Evolutionary conservation across 1,140 invertebrate genomes (phyloP).

Genomic region (Antheraea pernyi): DNA sequence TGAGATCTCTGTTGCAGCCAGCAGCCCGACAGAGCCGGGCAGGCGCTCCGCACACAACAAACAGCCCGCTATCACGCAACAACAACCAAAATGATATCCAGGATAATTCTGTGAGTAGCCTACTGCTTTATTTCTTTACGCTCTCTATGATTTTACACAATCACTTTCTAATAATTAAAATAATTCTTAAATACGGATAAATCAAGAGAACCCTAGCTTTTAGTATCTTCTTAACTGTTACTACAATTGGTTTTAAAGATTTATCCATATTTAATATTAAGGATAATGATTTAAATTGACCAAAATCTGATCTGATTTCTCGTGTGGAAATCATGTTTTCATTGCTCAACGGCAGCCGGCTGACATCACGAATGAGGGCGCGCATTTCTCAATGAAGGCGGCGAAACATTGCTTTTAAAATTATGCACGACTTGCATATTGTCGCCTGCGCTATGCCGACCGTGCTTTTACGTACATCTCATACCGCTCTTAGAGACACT

Average conservation of each 20-base stretch:
- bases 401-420: conserved; percentile 71
- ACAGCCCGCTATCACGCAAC: conserved; percentile 25
- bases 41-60: conserved; percentile 29
- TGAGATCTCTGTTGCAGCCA: conserved; percentile 70
- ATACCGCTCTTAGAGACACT: neutral
- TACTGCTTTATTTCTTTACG: neutral
- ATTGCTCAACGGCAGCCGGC: conserved; percentile 62
- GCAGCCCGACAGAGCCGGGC: conserved; percentile 54
- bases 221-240: neutral
- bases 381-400: conserved; percentile 72
- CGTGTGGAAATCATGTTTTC: conserved; percentile 70
- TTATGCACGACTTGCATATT: conserved; percentile 66
- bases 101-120: conserved; percentile 63
- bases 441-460: conserved; percentile 31
- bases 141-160: conserved; percentile 18
- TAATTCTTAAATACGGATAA: conserved; percentile 14
- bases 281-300: conserved; percentile 9
- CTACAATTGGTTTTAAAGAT: neutral
- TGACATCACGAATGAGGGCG: conserved; percentile 74
- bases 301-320: conserved; percentile 68
- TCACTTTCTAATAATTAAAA: conserved; percentile 51
- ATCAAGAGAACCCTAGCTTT: no score
- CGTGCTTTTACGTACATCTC: neutral
- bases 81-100: conserved; percentile 49
- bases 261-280: neutral